phyloP scores from a whole-genome alignment of 2,888 invertebrate genomes.

The Apomyelois bistriatella region DNA sequence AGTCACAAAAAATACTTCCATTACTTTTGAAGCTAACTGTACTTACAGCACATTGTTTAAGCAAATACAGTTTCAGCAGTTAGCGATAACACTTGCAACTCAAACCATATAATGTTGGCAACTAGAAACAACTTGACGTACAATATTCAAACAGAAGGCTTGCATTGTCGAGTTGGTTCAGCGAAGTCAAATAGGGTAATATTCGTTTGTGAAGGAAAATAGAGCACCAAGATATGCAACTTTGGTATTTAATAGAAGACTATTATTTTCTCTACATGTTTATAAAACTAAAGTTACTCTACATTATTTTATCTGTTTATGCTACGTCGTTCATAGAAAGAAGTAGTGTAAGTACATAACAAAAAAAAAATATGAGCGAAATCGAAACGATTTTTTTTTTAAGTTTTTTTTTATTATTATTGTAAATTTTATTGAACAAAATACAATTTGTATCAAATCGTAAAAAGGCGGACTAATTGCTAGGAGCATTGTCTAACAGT shows the following conservation, averaged over 20 bases:
- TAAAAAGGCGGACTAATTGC: no score
- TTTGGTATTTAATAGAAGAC: not conserved
- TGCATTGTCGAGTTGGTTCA: slow-evolving; percentile 12
- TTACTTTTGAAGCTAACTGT: not conserved
- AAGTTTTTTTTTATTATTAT: no score
- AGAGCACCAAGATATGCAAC: not conserved
- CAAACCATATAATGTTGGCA: slow-evolving; percentile 2
- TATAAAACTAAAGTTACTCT: no score
- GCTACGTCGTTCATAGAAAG: no score
- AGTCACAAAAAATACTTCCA: no score
- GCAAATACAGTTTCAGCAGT: slow-evolving; percentile 3
- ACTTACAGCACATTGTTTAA: not conserved
- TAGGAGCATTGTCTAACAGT: no score
- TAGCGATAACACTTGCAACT: slow-evolving; percentile 5
- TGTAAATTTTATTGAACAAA: no score
- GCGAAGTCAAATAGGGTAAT: slow-evolving; percentile 7
- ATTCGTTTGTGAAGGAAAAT: not conserved
- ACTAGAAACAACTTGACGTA: slow-evolving; percentile 14
- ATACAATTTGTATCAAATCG: no score
- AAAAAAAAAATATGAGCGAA: no score
- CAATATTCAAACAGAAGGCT: slow-evolving; percentile 17
- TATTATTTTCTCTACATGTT: not conserved
- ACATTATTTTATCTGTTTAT: no score
- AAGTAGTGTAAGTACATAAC: no score
- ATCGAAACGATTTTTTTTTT: no score